A percentile compares a stretch with the other conserved stretches of the same genome.
These are phyloP conservation scores for Adelognathus sp. DNA, from an alignment of 2,888 invertebrate genomes.

Conservation along the genomic window DNA sequence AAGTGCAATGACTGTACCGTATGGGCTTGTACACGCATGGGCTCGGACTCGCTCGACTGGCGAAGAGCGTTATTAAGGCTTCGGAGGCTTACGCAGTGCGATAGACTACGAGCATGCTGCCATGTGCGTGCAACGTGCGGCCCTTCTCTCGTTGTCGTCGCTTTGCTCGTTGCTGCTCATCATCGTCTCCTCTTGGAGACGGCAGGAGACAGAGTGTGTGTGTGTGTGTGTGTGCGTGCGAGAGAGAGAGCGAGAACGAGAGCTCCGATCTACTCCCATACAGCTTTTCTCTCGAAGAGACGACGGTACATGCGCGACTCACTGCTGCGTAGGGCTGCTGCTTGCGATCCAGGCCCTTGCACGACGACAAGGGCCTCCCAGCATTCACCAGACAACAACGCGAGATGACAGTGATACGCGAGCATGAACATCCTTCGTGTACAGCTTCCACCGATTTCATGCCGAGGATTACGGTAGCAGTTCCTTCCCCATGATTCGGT, in stretches of 20 bases:
- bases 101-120: slow-evolving; percentile 27
- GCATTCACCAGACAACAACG: slow-evolving; percentile 29
- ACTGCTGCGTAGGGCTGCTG: neutral
- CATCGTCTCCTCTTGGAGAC: no score
- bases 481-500: no score
- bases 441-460: slow-evolving; percentile 1
- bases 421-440: neutral
- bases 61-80: slow-evolving; percentile 46
- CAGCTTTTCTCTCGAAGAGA: neutral
- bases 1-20: slow-evolving; percentile 4
- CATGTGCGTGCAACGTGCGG: slow-evolving; percentile 71
- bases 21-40: neutral
- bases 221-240: slow-evolving; percentile 19
- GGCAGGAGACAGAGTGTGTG: no score
- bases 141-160: slow-evolving; percentile 42
- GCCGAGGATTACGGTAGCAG: neutral
- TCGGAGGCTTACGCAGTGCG: slow-evolving; percentile 29
- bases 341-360: slow-evolving; percentile 2
- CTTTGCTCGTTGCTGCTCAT: slow-evolving; percentile 12
- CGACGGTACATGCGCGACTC: neutral
- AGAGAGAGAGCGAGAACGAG: neutral
- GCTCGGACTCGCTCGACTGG: slow-evolving; percentile 27
- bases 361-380: slow-evolving; percentile 30
- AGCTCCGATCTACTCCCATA: neutral
- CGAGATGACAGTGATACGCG: slow-evolving; percentile 46